phyloP scores from a whole-genome alignment of 2,113 vertebrate genomes.

The Scomber japonicus region DNA sequence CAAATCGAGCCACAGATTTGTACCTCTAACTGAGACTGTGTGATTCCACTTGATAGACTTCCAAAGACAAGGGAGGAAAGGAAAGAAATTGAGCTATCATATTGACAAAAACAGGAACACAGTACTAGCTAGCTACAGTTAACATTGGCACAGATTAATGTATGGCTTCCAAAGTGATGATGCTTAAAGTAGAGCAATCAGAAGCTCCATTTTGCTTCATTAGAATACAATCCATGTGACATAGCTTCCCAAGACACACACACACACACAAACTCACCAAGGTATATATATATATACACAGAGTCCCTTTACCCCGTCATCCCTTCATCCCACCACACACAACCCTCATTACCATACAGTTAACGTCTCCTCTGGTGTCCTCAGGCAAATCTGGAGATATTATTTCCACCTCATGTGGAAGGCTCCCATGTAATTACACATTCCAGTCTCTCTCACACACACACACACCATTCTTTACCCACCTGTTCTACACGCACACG shows the following conservation, averaged over 20 bases:
- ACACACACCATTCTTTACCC: slow-evolving; percentile 8
- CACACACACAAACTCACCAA: background rate
- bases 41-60: too few species aligned
- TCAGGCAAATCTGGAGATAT: slow-evolving; percentile 7
- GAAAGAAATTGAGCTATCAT: too few species aligned
- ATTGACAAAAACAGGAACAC: too few species aligned
- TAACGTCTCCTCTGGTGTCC: slow-evolving; percentile 1
- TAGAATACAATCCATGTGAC: background rate
- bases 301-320: background rate
- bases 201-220: background rate
- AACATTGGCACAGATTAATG: too few species aligned
- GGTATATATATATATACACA: too few species aligned
- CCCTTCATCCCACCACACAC: background rate
- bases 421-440: slow-evolving; percentile 20
- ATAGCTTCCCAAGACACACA: background rate
- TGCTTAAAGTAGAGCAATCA: background rate
- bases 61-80: too few species aligned
- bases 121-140: too few species aligned
- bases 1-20: too few species aligned
- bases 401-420: background rate
- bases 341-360: slow-evolving; percentile 5
- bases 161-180: too few species aligned
- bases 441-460: background rate
- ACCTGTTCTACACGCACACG: slow-evolving; percentile 7
- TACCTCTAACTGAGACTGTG: too few species aligned